Percentiles rank a stretch among this genome's conserved stretches.
These are phyloP conservation scores for Prochilodus magdalenae DNA, from an alignment of 2,113 vertebrate species.

Conservation along the genomic window DNA sequence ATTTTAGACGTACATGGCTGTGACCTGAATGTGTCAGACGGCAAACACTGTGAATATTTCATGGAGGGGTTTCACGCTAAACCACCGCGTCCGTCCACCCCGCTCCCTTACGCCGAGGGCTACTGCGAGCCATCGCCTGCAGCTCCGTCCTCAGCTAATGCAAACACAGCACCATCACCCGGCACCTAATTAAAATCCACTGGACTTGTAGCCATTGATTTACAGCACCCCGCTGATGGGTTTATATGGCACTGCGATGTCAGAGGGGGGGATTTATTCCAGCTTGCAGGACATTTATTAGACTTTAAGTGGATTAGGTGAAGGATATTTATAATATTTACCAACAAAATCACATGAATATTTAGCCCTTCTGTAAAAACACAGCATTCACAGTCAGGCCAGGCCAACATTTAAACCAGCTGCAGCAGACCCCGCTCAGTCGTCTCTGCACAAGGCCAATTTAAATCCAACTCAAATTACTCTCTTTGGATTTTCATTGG, in stretches of 20 bases:
- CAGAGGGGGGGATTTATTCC: conserved; percentile 23
- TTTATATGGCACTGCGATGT: conserved; percentile 38
- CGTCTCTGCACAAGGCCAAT: neutral
- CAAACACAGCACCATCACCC: conserved; percentile 33
- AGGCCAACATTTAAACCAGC: neutral
- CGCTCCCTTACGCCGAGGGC: neutral
- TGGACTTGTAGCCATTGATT: conserved; percentile 39
- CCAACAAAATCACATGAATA: conserved; percentile 29
- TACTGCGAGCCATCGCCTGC: conserved; percentile 29
- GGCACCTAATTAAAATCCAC: conserved; percentile 48
- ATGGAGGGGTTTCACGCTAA: conserved; percentile 9
- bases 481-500: neutral
- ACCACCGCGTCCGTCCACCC: neutral
- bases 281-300: conserved; percentile 43
- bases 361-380: neutral
- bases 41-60: conserved; percentile 36
- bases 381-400: neutral
- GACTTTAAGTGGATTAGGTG: conserved; percentile 46
- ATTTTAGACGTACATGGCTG: conserved; percentile 6
- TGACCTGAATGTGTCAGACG: conserved; percentile 45
- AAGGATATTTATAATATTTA: conserved; percentile 39
- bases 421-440: neutral
- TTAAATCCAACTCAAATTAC: neutral
- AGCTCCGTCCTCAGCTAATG: conserved; percentile 31
- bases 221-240: conserved; percentile 35